These are phyloP conservation scores for Rhinogobius similis DNA, from an alignment of 2,113 vertebrate genomes.

Conservation along the genomic window DNA sequence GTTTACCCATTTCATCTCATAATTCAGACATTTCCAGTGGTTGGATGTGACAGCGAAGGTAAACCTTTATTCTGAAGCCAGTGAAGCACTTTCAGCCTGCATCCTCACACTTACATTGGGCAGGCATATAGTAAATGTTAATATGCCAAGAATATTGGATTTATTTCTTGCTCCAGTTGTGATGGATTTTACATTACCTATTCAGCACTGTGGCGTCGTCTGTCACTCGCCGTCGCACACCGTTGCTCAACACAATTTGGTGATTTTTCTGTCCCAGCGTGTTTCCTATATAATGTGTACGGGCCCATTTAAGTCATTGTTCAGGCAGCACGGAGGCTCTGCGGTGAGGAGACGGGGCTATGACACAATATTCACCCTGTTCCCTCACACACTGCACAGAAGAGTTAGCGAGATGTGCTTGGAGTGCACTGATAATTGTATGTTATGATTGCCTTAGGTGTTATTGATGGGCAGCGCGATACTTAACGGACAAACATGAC, in stretches of 20 bases:
- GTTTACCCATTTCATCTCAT: neutral
- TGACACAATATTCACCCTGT: neutral
- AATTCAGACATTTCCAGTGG: neutral
- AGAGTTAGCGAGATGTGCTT: no score
- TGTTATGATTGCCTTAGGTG: no score
- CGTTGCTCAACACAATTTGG: constrained; percentile 46
- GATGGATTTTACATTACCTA: constrained; percentile 62
- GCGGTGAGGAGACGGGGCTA: no score
- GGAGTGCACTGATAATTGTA: no score
- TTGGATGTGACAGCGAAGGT: neutral
- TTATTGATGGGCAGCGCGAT: no score
- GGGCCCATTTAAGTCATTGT: constrained; percentile 64
- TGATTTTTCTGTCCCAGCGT: constrained; percentile 36
- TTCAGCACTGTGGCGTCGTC: constrained; percentile 41
- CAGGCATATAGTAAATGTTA: neutral
- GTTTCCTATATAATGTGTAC: constrained; percentile 28
- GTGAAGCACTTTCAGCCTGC: neutral
- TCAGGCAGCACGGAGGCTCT: constrained; percentile 40
- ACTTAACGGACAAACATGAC: no score
- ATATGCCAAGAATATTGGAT: constrained; percentile 31
- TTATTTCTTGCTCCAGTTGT: constrained; percentile 48
- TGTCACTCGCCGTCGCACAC: constrained; percentile 45
- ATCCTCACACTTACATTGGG: neutral
- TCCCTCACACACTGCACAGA: neutral
- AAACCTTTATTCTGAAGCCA: neutral